Evolutionary conservation across 1,140 invertebrate species (phyloP).

Genomic region (Melanaphis sacchari): DNA sequence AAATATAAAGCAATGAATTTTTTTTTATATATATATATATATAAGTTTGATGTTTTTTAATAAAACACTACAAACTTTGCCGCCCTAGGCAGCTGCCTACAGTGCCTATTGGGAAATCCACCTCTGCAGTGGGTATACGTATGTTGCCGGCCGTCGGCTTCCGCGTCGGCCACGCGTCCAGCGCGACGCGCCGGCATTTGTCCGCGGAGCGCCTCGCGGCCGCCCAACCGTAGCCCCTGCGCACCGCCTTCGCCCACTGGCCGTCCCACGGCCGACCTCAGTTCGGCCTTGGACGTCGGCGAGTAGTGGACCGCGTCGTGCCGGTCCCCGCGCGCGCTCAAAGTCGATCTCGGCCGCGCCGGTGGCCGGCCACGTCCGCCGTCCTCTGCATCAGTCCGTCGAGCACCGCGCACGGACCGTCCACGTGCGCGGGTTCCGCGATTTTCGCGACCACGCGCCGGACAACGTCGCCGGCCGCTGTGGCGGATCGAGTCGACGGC

Average conservation of each 20-base stretch:
- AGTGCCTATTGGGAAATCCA: too few relatives aligned
- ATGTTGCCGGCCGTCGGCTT: too few relatives aligned
- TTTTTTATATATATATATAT: too few relatives aligned
- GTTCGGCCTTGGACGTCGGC: background rate
- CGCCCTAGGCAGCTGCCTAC: too few relatives aligned
- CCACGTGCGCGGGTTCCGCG: background rate
- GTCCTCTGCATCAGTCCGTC: background rate
- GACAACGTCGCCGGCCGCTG: background rate
- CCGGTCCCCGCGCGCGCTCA: background rate
- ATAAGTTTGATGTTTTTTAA: too few relatives aligned
- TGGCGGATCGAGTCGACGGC: background rate
- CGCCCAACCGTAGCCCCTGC: background rate
- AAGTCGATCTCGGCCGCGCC: background rate
- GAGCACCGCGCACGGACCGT: too few relatives aligned
- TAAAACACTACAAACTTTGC: too few relatives aligned
- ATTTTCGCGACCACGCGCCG: background rate
- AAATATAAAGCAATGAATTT: too few relatives aligned
- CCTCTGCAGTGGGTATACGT: too few relatives aligned
- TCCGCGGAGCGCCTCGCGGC: too few relatives aligned
- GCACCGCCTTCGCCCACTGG: background rate
- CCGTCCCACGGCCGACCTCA: background rate
- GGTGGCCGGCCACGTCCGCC: background rate
- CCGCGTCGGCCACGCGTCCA: too few relatives aligned
- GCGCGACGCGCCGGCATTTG: background rate
- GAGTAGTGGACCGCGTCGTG: background rate